Evolutionary conservation across 37 sponge, comb jelly and placozoan species (phyloP).

Genomic region (Ianthella basta): DNA sequence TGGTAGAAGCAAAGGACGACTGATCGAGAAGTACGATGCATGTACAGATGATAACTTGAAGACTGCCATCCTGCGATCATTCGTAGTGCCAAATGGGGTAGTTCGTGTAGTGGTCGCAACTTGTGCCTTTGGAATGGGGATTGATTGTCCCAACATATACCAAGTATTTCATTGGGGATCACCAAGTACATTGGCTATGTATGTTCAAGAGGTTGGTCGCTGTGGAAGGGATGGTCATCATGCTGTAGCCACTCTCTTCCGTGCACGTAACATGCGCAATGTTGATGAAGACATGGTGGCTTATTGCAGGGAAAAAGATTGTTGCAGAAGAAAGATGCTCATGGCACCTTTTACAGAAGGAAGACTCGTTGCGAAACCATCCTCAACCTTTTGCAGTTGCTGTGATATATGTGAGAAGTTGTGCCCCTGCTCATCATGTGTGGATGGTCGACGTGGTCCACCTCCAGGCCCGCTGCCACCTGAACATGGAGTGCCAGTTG

Average conservation of each 20-base stretch:
- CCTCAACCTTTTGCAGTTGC: not conserved
- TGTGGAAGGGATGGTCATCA: not conserved
- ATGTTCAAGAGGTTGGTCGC: not conserved
- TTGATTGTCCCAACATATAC: not conserved
- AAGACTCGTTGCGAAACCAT: not conserved
- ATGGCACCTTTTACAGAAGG: not conserved
- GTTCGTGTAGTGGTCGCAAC: not conserved
- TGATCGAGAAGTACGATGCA: constrained; percentile 21
- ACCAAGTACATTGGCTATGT: not conserved
- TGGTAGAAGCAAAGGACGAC: not conserved
- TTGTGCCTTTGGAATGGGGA: constrained; percentile 17
- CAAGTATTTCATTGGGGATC: not conserved
- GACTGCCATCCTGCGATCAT: not conserved
- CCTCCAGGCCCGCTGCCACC: too few species aligned
- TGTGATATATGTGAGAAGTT: not conserved
- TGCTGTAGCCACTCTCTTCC: not conserved
- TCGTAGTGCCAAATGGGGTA: not conserved
- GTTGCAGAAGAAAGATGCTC: not conserved
- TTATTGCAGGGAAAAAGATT: not conserved
- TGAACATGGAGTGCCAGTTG: too few species aligned
- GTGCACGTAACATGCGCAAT: not conserved
- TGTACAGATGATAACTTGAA: not conserved
- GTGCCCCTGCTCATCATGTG: not conserved
- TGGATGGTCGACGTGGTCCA: too few species aligned
- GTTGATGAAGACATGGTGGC: not conserved